Evolutionary conservation across 2,888 invertebrate species (phyloP).

Genomic region (Julus scandinavius): DNA sequence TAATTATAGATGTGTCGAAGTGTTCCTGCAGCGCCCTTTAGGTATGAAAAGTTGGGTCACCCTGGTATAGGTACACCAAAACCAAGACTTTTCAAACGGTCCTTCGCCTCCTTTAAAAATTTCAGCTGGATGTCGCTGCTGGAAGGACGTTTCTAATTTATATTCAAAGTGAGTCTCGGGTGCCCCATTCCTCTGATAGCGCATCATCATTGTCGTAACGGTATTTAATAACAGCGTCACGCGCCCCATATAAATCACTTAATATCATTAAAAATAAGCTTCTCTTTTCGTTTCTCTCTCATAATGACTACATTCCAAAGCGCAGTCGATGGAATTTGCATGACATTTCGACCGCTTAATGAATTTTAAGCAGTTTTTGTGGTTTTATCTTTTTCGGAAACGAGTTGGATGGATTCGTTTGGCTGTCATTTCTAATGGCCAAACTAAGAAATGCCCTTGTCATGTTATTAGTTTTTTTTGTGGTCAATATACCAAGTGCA

Average conservation of each 20-base stretch:
- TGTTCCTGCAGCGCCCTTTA: too few relatives aligned
- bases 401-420: neutral
- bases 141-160: constrained; percentile 13
- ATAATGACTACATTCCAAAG: constrained; percentile 1
- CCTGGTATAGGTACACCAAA: neutral
- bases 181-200: constrained; percentile 3
- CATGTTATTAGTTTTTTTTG: too few relatives aligned
- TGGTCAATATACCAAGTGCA: too few relatives aligned
- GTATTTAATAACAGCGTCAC: constrained; percentile 20
- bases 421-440: too few relatives aligned
- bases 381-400: neutral
- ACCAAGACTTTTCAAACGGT: neutral
- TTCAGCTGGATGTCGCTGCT: neutral
- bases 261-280: constrained; percentile 40
- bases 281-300: neutral
- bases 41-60: too few relatives aligned
- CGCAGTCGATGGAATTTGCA: neutral
- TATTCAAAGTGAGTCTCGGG: constrained; percentile 25
- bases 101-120: neutral
- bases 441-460: too few relatives aligned
- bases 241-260: constrained; percentile 40
- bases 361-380: neutral
- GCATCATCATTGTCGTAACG: neutral
- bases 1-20: too few relatives aligned
- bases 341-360: neutral